Evolutionary conservation across 1,140 invertebrate genomes (phyloP).

Genomic region (Drosophila parabipectinata): DNA sequence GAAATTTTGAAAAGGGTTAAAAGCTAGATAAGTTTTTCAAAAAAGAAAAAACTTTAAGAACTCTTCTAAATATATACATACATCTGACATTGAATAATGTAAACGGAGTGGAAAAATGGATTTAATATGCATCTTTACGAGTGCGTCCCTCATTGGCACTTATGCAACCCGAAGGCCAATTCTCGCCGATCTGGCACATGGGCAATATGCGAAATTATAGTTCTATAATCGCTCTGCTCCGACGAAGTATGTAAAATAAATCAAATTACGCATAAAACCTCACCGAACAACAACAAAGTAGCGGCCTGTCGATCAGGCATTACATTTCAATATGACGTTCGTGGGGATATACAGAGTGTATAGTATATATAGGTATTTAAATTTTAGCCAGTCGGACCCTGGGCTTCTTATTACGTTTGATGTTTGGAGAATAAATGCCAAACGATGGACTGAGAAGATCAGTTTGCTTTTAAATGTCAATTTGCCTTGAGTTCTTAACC

Average conservation of each 20-base stretch:
- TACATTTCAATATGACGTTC: slow-evolving; percentile 23
- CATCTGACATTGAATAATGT: slow-evolving; percentile 4
- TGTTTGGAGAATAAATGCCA: slow-evolving; percentile 6
- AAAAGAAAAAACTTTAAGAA: background rate
- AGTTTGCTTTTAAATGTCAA: background rate
- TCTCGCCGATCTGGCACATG: slow-evolving; percentile 31
- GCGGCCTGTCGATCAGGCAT: slow-evolving; percentile 21
- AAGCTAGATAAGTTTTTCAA: background rate
- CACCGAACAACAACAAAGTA: slow-evolving; percentile 16
- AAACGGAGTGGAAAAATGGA: slow-evolving; percentile 7
- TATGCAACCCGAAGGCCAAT: slow-evolving; percentile 29
- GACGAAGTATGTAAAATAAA: slow-evolving; percentile 43
- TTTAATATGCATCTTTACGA: background rate
- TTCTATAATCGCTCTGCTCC: slow-evolving; percentile 37
- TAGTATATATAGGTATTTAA: slow-evolving; percentile 48
- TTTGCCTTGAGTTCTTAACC: slow-evolving; percentile 6
- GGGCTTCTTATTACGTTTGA: slow-evolving; percentile 53
- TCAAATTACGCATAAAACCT: slow-evolving; percentile 70
- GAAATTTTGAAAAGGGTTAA: slow-evolving; percentile 22
- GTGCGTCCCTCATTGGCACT: slow-evolving; percentile 12
- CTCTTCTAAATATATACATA: slow-evolving; percentile 2
- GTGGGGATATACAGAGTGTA: slow-evolving; percentile 8
- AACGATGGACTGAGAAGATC: slow-evolving; percentile 1
- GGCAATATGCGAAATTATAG: slow-evolving; percentile 46
- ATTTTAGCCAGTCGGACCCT: background rate